Base-by-base conservation (phyloP, 2,888 invertebrate genomes). In the Hypena proboscidalis region DNA sequence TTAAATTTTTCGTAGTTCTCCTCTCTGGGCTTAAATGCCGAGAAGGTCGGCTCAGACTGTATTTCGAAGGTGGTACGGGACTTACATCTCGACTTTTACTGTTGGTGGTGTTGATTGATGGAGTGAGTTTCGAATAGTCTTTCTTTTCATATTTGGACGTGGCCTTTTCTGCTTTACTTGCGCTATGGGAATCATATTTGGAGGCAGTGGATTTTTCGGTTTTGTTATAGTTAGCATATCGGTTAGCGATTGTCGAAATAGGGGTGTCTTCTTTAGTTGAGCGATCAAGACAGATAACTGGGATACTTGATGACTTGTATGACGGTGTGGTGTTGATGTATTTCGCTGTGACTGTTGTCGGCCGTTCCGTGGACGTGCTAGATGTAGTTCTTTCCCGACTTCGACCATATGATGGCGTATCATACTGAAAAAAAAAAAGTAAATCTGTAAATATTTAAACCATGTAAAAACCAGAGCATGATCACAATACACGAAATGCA, bases 21-120 rank as follows among this genome's bases (percentile, higher is more conserved):
- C 89, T 85, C 13, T 90, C 92, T 6, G 92, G 92, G 66, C 92
- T 92, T 3, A 89, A 71, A 38, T 90, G 91, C 46, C 92, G 81
- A 10, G 92, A 83, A 39, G 85, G 64, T 68, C 84, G 74, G 55
- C 75, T 86, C 49, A 86, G 68, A 61, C 78, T 81, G 49, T 90
- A 91, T 67, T 88, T 89, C 22, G 87, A 83, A 36, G 83, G 77
- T 48, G 87, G 80, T 38, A 88, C 82, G 2, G 93, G 93, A 71
- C 93, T 93, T 2, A 92, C 91, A 61, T 93, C 93, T 63, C 93
- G 85, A 49, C 92, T 93, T 69, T 82, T 82, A 21, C 68, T 81
- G 1, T 74, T 79, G 14, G 77, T 79, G 11, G 77, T 83, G 22
- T 78, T 63, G 1, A 79, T 70, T 15, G 90, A 85, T 38, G 84